phyloP scores from a whole-genome alignment of 2,888 invertebrate genomes.

The Leucophenga maculata region DNA sequence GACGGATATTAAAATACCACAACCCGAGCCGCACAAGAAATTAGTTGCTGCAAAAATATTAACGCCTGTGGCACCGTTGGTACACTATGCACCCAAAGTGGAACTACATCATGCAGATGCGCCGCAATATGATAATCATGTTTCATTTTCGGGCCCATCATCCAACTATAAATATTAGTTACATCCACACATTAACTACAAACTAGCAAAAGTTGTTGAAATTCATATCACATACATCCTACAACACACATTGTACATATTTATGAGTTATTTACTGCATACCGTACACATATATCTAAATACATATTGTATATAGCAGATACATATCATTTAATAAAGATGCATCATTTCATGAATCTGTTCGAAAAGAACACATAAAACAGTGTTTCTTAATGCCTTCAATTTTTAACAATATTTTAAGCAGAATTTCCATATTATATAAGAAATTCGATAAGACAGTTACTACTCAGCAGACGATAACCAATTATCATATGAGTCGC shows the following conservation, averaged over 20 bases:
- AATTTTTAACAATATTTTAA: no score
- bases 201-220: no score
- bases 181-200: conserved; percentile 8
- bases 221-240: conserved; percentile 3
- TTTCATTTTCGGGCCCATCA: conserved; percentile 58
- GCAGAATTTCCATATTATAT: no score
- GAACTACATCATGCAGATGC: conserved; percentile 36
- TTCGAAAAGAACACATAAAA: conserved; percentile 22
- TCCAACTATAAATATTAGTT: conserved; percentile 62
- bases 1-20: conserved; percentile 69
- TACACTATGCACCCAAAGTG: conserved; percentile 53
- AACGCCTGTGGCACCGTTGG: conserved; percentile 48
- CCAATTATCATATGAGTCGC: conserved; percentile 12
- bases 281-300: conserved; percentile 12
- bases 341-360: conserved; percentile 38
- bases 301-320: conserved; percentile 25
- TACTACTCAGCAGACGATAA: no score
- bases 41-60: conserved; percentile 56
- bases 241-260: conserved; percentile 28
- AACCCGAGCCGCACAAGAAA: conserved; percentile 51
- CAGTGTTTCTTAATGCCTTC: no score
- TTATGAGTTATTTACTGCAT: conserved; percentile 18
- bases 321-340: conserved; percentile 31
- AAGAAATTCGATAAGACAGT: no score
- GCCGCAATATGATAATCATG: conserved; percentile 52